Base-by-base conservation (phyloP, 2,888 invertebrate species). In the Scotopteryx bipunctaria region DNA sequence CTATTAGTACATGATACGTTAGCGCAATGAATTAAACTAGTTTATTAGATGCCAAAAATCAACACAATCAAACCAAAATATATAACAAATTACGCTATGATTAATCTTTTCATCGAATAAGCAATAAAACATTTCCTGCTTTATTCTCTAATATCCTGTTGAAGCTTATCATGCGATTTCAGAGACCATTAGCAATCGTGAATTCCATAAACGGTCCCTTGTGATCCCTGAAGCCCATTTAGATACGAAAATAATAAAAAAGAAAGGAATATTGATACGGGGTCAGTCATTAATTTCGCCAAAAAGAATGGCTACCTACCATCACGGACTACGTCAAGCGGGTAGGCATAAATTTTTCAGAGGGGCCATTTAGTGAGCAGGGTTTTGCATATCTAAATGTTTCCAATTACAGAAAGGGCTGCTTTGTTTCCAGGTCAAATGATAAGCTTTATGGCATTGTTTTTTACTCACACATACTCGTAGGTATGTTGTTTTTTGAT, bases 361-460 rank as follows among this genome's bases (percentile, higher is more conserved):
- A 64, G 64, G 61, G 70, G 69, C 78, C 76, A 75, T 81, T 80
- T 74, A 65, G 68, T 69, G 59, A 69, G 58, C 70, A 66, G 71
- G 77, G 82, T 81, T 84, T 82, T 83, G 81, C 81, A 82, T 83
- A 80, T 81, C 79, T 76, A 71, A 80, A 82, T 79, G 75, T 80
- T 76, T 77, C 75, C 78, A 81, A 81, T 81, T 83, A 83, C 78
- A 64, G 69, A 71, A 75, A 74, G 72, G 77, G 69, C 71, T 64
- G 66, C 57, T 53, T 63, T 51, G 56, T 60, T 55, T 59, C 36
- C 61, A 70, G 71, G 56, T 14, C 55, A 71, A 70, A 60, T 50
- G 25, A 63, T 46, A 61, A 55, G 56, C 37, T 23, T 32, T 40
- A 43, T 38, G 31, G n/a, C 13, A 21, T 36, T 31, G 36, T 13